Conservation (phyloP, 2,888 invertebrate species). For the Apamea monoglypha region DNA sequence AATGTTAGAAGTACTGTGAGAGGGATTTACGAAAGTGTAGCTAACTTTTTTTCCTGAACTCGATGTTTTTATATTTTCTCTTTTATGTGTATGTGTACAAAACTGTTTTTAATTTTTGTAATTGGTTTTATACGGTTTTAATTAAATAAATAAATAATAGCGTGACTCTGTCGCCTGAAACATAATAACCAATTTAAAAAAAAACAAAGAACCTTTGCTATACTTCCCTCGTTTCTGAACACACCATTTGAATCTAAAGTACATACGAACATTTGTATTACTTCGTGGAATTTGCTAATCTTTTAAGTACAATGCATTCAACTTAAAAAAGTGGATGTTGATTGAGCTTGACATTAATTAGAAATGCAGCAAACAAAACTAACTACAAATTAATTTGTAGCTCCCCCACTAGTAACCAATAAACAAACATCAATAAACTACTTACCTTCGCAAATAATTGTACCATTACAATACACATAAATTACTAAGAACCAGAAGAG, state of each 20-base stretch:
- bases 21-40: background rate
- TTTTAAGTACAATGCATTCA: background rate
- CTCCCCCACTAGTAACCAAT: slow-evolving; percentile 34
- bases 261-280: background rate
- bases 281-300: background rate
- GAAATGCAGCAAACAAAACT: background rate
- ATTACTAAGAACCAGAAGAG: too few species aligned
- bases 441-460: slow-evolving; percentile 10
- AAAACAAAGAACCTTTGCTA: background rate
- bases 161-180: background rate
- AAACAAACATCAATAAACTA: slow-evolving; percentile 52
- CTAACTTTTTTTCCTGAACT: background rate
- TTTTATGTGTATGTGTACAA: background rate
- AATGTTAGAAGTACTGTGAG: background rate
- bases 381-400: slow-evolving; percentile 47
- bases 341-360: background rate
- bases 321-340: background rate
- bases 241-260: background rate
- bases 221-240: background rate
- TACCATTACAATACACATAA: too few species aligned
- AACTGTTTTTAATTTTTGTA: too few species aligned
- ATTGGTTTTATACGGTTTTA: too few species aligned
- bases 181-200: background rate
- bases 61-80: background rate
- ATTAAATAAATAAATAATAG: too few species aligned